Evolutionary conservation across 2,888 invertebrate species (phyloP).

Genomic region (Noctua janthina): DNA sequence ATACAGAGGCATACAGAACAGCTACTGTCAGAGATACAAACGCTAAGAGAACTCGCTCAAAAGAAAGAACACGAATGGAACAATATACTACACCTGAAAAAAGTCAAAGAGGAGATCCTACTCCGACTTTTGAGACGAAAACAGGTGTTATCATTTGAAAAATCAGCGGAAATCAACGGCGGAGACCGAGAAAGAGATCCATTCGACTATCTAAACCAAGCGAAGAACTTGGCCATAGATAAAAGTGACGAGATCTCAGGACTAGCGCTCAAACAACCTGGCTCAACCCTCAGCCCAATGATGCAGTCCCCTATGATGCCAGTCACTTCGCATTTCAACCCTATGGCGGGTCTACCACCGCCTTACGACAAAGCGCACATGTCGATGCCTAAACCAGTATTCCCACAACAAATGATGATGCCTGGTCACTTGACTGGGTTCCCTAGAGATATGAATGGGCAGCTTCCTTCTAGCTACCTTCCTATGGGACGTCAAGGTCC

Average conservation of each 20-base stretch:
- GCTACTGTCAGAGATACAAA: constrained; percentile 92
- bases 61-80: constrained; percentile 97
- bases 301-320: constrained; percentile 83
- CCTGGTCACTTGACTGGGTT: constrained; percentile 84
- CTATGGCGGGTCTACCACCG: constrained; percentile 84
- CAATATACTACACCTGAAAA: constrained; percentile 94
- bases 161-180: constrained; percentile 83
- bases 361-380: constrained; percentile 87
- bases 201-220: constrained; percentile 85
- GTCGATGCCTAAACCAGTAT: constrained; percentile 85
- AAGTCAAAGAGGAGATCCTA: constrained; percentile 95
- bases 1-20: constrained; percentile 92
- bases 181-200: constrained; percentile 81
- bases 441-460: constrained; percentile 90
- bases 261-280: constrained; percentile 83
- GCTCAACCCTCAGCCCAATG: constrained; percentile 79
- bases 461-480: constrained; percentile 88
- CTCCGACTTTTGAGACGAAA: constrained; percentile 93
- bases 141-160: constrained; percentile 90
- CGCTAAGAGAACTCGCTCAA: constrained; percentile 93
- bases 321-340: constrained; percentile 83
- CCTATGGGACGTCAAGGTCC: constrained; percentile 93
- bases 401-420: constrained; percentile 85
- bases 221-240: constrained; percentile 86
- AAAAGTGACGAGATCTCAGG: constrained; percentile 88